These are phyloP conservation scores for Empis livida DNA, from an alignment of 2,888 invertebrate species.

Conservation along the genomic window DNA sequence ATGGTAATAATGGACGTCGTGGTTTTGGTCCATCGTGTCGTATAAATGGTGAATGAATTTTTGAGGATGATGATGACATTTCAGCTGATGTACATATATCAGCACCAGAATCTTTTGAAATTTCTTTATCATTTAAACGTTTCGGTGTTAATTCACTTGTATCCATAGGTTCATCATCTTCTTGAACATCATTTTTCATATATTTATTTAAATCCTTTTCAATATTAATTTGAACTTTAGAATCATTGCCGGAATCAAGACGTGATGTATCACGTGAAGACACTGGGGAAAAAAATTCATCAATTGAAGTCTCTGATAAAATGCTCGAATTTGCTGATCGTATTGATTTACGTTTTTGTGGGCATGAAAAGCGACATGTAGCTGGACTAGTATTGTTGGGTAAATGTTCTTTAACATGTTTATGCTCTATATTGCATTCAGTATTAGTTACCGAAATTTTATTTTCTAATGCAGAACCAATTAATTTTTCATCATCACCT, in stretches of 20 bases:
- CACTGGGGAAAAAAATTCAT: conserved; percentile 7
- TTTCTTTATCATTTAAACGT: background rate
- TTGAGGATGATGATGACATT: background rate
- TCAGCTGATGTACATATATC: background rate
- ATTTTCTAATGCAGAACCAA: conserved; percentile 7
- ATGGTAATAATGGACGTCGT: background rate
- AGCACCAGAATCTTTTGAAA: background rate
- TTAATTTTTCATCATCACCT: conserved; percentile 10
- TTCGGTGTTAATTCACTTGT: background rate
- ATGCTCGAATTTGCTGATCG: conserved; percentile 3
- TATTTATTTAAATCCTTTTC: too few species aligned
- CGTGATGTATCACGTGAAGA: background rate
- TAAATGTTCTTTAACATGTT: too few species aligned
- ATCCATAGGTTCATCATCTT: too few species aligned
- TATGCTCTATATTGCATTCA: background rate
- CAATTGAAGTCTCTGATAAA: conserved; percentile 1
- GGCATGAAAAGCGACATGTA: background rate
- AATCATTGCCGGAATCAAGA: background rate
- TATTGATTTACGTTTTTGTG: conserved; percentile 7
- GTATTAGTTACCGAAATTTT: background rate
- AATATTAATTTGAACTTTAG: background rate
- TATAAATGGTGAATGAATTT: background rate
- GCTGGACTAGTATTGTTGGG: background rate
- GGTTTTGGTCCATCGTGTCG: background rate
- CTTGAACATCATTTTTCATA: too few species aligned